Evolutionary conservation across 2,113 vertebrate species (phyloP), one percentile per base, ranked within the genome.

Genomic region (Emydura subglobosa): DNA sequence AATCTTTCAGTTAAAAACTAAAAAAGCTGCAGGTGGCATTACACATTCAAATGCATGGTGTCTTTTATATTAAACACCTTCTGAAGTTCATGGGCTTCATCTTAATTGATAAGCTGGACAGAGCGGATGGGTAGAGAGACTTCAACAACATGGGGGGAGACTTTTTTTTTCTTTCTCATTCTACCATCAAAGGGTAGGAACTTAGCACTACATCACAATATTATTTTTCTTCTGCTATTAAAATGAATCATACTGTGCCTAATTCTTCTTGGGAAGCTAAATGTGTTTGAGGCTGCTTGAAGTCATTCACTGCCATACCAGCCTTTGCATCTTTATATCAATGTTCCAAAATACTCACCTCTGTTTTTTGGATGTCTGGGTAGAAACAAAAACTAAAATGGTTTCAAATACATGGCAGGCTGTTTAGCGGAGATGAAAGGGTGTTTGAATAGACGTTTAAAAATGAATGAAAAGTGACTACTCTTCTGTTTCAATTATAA

Each of bases 171-270:
- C n/a, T 94, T 57, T 59, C 51, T 42, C 68, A 96, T 96, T 98
- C 97, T 94, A 2, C 95, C 97, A 97, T 98, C 97, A 98, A 98
- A 98, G 96, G 93, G 95, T 95, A 92, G 97, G 97, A 97, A 97
- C 97, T 97, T 97, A 97, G 93, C 97, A 97, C 96, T 97, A 91
- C 96, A 97, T 96, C 92, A 91, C 97, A 97, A 97, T 98, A 98
- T 97, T 98, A 97, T 98, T 98, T 98, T 98, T 94, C 97, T 97
- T 96, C 98, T 97, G 97, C 98, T 98, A 98, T 98, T 98, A 98
- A 98, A 98, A 98, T 98, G 98, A 97, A 97, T 98, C 98, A 98
- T 97, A 98, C 98, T 98, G 97, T 98, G 98, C 97, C 89, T 97
- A 97, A 97, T 98, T 97, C 97, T 97, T 98, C 97, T 98, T 95